These are phyloP conservation scores for Plebejus anna DNA, from an alignment of 2,888 invertebrate species.

Conservation along the genomic window DNA sequence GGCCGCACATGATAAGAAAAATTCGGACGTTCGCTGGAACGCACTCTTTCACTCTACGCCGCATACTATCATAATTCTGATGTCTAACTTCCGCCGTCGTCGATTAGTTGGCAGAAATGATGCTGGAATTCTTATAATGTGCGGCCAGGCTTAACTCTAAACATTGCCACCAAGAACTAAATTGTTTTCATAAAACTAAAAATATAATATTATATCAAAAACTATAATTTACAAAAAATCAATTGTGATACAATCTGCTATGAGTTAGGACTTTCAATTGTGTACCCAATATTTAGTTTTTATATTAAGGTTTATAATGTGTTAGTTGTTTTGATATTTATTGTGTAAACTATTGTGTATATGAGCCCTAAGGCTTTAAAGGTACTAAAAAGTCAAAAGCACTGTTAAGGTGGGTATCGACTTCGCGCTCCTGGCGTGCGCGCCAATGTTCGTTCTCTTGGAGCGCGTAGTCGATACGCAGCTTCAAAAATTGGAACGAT, in stretches of 20 bases:
- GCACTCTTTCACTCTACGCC: too few relatives aligned
- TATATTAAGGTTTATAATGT: background rate
- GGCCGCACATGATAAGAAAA: too few relatives aligned
- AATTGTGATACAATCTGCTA: conserved; percentile 3
- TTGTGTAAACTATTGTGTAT: conserved; percentile 17
- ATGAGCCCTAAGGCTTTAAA: conserved; percentile 17
- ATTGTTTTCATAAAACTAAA: background rate
- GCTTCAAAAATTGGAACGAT: too few relatives aligned
- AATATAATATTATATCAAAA: background rate
- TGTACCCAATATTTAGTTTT: background rate
- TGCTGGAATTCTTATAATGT: too few relatives aligned
- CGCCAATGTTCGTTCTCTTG: too few relatives aligned
- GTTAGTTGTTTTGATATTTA: conserved; percentile 27
- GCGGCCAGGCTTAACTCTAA: background rate
- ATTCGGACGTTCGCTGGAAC: too few relatives aligned
- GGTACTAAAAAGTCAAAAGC: conserved; percentile 25
- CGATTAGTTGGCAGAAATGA: too few relatives aligned
- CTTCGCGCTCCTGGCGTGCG: too few relatives aligned
- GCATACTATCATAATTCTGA: too few relatives aligned
- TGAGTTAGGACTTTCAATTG: background rate
- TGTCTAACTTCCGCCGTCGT: too few relatives aligned
- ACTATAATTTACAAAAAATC: background rate
- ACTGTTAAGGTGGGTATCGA: background rate
- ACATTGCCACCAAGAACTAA: background rate
- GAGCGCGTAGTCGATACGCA: too few relatives aligned